A percentile compares a stretch with the other conserved stretches of the same genome.
Conservation (phyloP, 2,797 vertebrate genomes). For the Silurus lanzhouensis region DNA sequence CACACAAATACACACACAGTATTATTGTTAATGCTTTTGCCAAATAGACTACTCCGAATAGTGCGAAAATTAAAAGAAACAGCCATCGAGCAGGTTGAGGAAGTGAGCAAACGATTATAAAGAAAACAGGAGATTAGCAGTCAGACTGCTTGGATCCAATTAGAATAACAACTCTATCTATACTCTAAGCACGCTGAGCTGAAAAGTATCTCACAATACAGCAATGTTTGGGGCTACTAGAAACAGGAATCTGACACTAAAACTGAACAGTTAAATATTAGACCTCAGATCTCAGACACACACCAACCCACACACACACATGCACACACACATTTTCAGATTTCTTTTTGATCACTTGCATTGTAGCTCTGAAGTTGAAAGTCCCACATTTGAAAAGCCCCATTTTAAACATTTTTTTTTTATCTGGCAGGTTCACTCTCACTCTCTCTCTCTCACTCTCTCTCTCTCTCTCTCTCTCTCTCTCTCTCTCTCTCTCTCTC, state of each 20-base stretch:
- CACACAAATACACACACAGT: neutral
- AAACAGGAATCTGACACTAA: neutral
- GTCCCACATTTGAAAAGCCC: conserved; percentile 8
- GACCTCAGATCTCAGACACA: conserved; percentile 3
- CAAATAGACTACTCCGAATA: neutral
- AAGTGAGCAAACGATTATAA: neutral
- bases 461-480: conserved; percentile 11
- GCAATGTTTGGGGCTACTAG: no score
- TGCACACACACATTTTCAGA: neutral
- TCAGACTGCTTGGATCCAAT: neutral
- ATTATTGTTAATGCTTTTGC: neutral
- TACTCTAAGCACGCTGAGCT: neutral
- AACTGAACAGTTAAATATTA: neutral
- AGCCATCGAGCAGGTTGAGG: neutral
- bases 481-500: neutral
- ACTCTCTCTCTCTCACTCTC: conserved; percentile 17
- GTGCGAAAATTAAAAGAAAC: neutral
- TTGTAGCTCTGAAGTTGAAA: conserved; percentile 20
- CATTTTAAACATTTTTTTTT: conserved; percentile 32
- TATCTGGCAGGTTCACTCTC: conserved; percentile 7
- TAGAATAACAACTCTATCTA: neutral
- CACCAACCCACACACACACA: neutral
- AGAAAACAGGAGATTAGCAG: neutral
- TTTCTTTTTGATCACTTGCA: conserved; percentile 32
- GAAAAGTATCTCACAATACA: neutral